Conservation (phyloP, 1,140 invertebrate genomes). For the Pristionchus pacificus region DNA sequence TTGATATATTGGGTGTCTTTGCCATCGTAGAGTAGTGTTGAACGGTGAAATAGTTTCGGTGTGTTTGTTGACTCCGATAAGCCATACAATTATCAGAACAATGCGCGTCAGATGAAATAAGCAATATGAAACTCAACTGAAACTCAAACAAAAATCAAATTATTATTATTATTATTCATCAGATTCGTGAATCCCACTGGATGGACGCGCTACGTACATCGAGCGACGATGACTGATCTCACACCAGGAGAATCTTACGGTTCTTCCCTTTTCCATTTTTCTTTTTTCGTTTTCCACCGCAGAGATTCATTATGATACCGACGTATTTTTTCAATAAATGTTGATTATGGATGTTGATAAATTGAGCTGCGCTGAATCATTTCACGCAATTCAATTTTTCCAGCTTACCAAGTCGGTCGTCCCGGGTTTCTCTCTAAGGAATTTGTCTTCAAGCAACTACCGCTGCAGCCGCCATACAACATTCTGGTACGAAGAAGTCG, state of each 20-base stretch:
- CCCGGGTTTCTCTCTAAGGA: constrained; percentile 16
- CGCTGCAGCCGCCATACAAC: constrained; percentile 24
- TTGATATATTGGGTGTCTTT: too few species aligned
- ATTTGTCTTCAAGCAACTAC: constrained; percentile 38
- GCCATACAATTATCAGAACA: too few species aligned
- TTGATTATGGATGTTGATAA: too few species aligned
- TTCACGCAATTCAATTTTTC: too few species aligned
- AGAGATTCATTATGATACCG: neutral
- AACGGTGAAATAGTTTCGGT: too few species aligned
- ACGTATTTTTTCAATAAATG: too few species aligned
- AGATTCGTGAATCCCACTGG: constrained; percentile 14
- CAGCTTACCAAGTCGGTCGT: constrained; percentile 39
- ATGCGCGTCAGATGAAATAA: too few species aligned
- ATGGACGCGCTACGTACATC: constrained; percentile 29
- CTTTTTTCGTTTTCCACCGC: neutral
- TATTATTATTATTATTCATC: constrained; percentile 2
- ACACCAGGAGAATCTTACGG: constrained; percentile 21
- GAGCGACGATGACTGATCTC: constrained; percentile 24
- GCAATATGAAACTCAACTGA: too few species aligned
- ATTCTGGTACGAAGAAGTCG: neutral
- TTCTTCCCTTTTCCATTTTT: constrained; percentile 10
- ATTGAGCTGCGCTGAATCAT: too few species aligned
- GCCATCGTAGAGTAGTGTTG: too few species aligned
- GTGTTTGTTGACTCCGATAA: too few species aligned
- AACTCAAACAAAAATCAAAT: too few species aligned